Conservation (phyloP, 2,113 vertebrate species). For the Panthera tigris region DNA sequence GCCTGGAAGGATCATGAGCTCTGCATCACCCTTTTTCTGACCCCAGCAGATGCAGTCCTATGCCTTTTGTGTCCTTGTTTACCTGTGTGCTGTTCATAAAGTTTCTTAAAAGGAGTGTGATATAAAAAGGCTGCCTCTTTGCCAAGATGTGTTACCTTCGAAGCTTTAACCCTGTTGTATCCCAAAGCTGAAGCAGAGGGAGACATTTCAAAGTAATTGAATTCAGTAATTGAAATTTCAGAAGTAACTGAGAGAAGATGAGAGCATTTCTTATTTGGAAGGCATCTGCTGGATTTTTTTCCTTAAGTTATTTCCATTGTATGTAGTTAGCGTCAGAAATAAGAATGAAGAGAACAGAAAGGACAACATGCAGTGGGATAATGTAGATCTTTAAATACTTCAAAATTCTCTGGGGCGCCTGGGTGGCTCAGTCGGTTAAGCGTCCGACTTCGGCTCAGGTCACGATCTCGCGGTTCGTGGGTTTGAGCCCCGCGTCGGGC, state of each 20-base stretch:
- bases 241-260: conserved; percentile 30
- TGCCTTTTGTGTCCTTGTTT: not conserved
- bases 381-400: not conserved
- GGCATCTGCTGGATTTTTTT: not conserved
- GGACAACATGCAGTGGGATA: not conserved
- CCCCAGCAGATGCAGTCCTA: not conserved
- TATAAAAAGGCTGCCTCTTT: not conserved
- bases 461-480: too few species aligned
- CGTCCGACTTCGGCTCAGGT: too few species aligned
- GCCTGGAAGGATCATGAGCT: not conserved
- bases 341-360: not conserved
- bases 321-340: not conserved
- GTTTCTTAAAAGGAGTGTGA: not conserved
- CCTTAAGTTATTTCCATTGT: not conserved
- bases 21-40: not conserved
- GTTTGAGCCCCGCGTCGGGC: too few species aligned
- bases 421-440: too few species aligned
- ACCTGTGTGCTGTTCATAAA: not conserved
- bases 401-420: not conserved
- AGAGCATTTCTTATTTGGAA: conserved; percentile 36
- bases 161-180: not conserved
- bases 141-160: not conserved
- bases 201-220: conserved; percentile 26
- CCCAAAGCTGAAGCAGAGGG: not conserved
- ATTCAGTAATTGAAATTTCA: conserved; percentile 50